Percentiles rank a stretch among this genome's conserved stretches.
Conservation (phyloP, 2,797 vertebrate species). For the Astyanax mexicanus region DNA sequence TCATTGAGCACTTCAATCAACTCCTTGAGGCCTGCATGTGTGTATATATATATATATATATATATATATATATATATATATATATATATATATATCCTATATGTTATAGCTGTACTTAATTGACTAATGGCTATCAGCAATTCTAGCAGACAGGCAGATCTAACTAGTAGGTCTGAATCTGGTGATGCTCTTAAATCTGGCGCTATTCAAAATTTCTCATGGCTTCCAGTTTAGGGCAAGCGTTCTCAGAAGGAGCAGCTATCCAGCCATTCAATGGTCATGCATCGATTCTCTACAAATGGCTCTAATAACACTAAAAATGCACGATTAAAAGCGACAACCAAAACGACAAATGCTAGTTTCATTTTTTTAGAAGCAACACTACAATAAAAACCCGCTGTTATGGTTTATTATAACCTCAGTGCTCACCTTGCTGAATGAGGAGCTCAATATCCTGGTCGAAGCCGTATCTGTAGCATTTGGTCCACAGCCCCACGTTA, state of each 20-base stretch:
- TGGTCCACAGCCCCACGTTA: slow-evolving; percentile 89
- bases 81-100: too few species aligned
- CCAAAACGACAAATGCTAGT: not conserved
- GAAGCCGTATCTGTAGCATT: slow-evolving; percentile 85
- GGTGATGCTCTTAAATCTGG: not conserved
- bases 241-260: not conserved
- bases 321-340: too few species aligned
- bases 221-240: not conserved
- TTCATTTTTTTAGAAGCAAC: not conserved
- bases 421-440: slow-evolving; percentile 83
- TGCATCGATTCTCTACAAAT: not conserved
- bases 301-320: too few species aligned
- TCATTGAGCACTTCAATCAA: not conserved
- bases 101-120: too few species aligned
- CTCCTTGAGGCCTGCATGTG: not conserved
- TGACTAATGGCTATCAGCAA: too few species aligned
- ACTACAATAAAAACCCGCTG: not conserved
- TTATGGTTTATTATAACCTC: not conserved
- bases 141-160: too few species aligned
- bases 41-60: too few species aligned
- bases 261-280: not conserved
- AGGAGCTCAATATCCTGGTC: slow-evolving; percentile 86
- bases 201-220: not conserved
- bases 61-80: too few species aligned
- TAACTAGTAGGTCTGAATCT: not conserved